These are phyloP conservation scores for Nipponacmea schrenckii DNA, from an alignment of 2,888 invertebrate species.

Conservation along the genomic window DNA sequence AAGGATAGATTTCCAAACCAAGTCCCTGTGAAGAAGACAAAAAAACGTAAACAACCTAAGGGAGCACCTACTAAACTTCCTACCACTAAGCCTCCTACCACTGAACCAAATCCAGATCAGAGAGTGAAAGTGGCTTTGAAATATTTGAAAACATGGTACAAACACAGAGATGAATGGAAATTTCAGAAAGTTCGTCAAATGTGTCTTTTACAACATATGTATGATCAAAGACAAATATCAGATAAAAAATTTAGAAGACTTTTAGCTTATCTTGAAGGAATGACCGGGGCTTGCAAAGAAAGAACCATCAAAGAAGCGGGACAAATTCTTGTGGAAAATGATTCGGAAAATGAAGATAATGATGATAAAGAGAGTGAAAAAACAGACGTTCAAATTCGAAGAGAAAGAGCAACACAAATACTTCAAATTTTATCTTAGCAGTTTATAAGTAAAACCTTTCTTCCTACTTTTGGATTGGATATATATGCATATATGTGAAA, in stretches of 20 bases:
- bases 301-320: conserved; percentile 43
- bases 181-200: conserved; percentile 55
- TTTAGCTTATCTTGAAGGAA: conserved; percentile 45
- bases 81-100: background rate
- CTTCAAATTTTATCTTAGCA: conserved; percentile 26
- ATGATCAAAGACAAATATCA: conserved; percentile 38
- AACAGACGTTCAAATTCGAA: conserved; percentile 8
- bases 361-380: conserved; percentile 14
- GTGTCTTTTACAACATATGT: conserved; percentile 52
- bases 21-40: background rate
- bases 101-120: background rate
- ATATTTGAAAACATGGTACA: conserved; percentile 48
- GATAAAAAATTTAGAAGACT: conserved; percentile 42
- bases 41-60: background rate
- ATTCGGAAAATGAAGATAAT: conserved; percentile 16
- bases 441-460: background rate
- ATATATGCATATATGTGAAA: too few species aligned
- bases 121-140: conserved; percentile 29
- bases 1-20: background rate
- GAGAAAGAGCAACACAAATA: conserved; percentile 25
- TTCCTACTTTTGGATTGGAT: too few species aligned
- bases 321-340: conserved; percentile 30
- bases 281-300: conserved; percentile 43
- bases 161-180: conserved; percentile 45
- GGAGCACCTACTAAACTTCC: too few species aligned